Base-by-base conservation (phyloP, 2,113 vertebrate genomes). In the Carollia perspicillata region DNA sequence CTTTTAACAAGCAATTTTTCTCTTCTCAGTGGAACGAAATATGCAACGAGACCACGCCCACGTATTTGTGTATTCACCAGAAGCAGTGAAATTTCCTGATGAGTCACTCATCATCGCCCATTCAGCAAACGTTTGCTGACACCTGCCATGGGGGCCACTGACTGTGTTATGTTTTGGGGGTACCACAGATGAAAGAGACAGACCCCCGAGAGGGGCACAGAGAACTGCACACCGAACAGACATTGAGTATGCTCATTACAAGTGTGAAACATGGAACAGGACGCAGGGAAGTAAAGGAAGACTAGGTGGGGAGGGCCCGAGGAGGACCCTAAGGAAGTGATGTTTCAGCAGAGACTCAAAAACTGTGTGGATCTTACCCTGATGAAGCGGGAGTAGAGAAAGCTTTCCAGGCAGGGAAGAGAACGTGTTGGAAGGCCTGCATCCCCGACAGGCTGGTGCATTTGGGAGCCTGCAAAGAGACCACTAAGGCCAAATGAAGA, bases 1-100 rank as follows among this genome's bases (percentile, higher is more conserved):
- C 60, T 86, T 89, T 93, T 35, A 68, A 66, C 69, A 84, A 93
- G 53, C 0, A 14, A 42, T 86, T 63, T 86, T 90, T 85, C 84
- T 89, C 60, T 89, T 80, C 26, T 66, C 63, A 86, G 51, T 81
- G 79, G 75, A 90, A 97, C 49, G 49, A 89, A 86, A 86, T 75
- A 93, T 69, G 89, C 89, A 85, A 77, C 35, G 80, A 94, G 85
- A 83, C 49, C 40, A 37, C 69, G 55, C 80, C 85, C 81, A 55
- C 22, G 0, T 55, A 58, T 68, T 80, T 88, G 66, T 37, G 42
- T 66, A 40, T 79, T 84, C 66, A 33, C 53, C 86, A 60, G 77
- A 84, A 91, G 71, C 28, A 91, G 77, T 58, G 71, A 85, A 81
- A 89, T 81, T 74, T 92, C 83, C 91, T 88, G 28, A 1, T 89